Base-by-base conservation (phyloP, 1,140 invertebrate genomes). In the Drosophila ironensis region DNA sequence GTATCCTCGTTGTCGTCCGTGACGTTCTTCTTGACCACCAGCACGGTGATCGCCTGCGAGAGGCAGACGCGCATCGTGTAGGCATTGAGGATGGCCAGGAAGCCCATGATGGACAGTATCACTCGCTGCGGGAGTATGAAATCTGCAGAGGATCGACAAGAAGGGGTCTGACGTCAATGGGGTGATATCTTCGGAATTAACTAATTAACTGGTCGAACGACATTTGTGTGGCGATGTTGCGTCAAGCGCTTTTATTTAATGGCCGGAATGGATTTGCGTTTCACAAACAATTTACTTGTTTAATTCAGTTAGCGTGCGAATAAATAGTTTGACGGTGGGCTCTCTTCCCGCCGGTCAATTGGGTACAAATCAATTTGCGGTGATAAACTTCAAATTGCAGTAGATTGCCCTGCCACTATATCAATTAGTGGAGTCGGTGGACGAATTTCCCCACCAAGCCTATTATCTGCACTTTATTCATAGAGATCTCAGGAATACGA, bases 41-140 rank as follows among this genome's bases (percentile, higher is more conserved):
- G 97, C 77, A 96, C 95, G 8, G 97, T 97, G 69, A 98, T 97
- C 3, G 97, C 96, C 19, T 98, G 93, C 67, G 96, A 97, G 3
- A 98, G 91, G 72, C 95, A 96, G 1, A 97, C 94, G 19, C 97
- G 92, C 94, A 98, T 95, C 7, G 96, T 94, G 88, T 98, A 98
- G 1, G 97, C 95, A 86, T 96, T 97, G n/a, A 94, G 93, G 16
- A 97, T 92, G 8, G 95, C 96, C 66, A 96, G 88, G 84, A 97
- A 97, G 17, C 95, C 96, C 94, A 97, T 94, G 6, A 97, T 90
- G 0, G 95, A 94, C 78, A 97, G 92, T 33, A 96, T 92, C 91
- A 94, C 95, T 90, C 95, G 88, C 87, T 95, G 94, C 1, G 94
- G 94, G 82, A 95, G 91, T 38, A 92, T 76, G 68, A 92, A 92